A percentile compares a stretch with the other conserved stretches of the same genome.
Evolutionary conservation across 2,797 vertebrate species (phyloP).

Genomic region (Sciurus vulgaris): DNA sequence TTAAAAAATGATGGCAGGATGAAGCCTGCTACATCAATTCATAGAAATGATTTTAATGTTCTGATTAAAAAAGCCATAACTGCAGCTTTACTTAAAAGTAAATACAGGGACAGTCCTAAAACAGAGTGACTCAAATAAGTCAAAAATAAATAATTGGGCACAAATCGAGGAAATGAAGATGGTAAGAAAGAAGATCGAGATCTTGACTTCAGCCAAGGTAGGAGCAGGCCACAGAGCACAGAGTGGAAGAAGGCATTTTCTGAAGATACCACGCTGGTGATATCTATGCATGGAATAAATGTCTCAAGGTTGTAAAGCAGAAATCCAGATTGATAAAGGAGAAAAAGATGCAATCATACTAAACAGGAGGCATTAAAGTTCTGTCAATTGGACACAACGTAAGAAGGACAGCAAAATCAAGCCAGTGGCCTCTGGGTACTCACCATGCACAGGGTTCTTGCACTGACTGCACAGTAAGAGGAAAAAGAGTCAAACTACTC

Average conservation of each 20-base stretch:
- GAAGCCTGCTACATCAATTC: not conserved
- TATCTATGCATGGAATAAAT: not conserved
- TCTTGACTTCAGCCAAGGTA: not conserved
- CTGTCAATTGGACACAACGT: not conserved
- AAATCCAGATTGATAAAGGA: not conserved
- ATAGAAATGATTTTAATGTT: conserved; percentile 19
- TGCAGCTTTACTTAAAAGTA: not conserved
- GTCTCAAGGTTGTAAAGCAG: not conserved
- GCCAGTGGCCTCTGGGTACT: conserved; percentile 87
- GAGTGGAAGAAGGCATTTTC: not conserved
- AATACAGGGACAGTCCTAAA: not conserved
- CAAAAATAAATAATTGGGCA: not conserved
- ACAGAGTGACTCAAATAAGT: not conserved
- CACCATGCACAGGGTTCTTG: conserved; percentile 87
- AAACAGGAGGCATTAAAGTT: not conserved
- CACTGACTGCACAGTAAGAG: conserved; percentile 89
- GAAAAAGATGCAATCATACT: not conserved
- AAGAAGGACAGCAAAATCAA: not conserved
- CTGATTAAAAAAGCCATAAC: not conserved
- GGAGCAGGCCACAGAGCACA: not conserved
- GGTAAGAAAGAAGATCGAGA: not conserved
- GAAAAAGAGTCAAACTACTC: conserved; percentile 86
- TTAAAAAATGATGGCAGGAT: not conserved
- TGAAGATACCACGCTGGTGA: not conserved
- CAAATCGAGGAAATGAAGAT: not conserved